Evolutionary conservation across 2,888 invertebrate species (phyloP), one percentile per base, ranked within the genome.

Genomic region (Pseudeuparius sepicola): DNA sequence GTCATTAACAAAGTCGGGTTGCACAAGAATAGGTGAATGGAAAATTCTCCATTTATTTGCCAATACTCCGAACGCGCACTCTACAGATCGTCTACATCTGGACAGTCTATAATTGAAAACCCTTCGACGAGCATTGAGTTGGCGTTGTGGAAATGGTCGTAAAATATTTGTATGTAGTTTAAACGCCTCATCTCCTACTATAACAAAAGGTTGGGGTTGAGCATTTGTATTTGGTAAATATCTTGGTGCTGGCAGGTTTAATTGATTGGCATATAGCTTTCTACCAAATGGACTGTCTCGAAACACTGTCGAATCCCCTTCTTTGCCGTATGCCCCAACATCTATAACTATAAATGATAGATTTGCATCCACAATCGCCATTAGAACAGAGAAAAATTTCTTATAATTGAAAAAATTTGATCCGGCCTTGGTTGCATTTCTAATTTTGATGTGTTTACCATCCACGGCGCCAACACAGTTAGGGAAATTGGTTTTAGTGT

Each of bases 391-490:
- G 34, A 40, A 41, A 13, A 34, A 34, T 23, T 38, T 39, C 28
- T 48, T 46, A 31, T 46, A 46, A 36, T 44, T 42, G 15, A 31
- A 46, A 39, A 25, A 46, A n/a, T 40, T 23, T 4, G 41, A 44
- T 7, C 43, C 41, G 20, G 20, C 6, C 11, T 27, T 26, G 15
- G 20, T 25, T 5, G 42, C 41, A 10, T 37, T 37, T 13, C 20
- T 25, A 13, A 36, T 36, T 20, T 37, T 14, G 4, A 46, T 34
- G 26, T 45, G 46, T 26, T 47, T 47, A 4, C 43, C 45, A 37
- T 45, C 46, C 14, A 44, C 17, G 3, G 44, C 36, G 3, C 44
- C 48, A 14, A 48, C 27, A 17, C 48, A 48, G 31, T 48, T 48
- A 3, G 46, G 45, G 31, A 48, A 48, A 33, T 48, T 37, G 12